Percentiles rank a stretch among this genome's conserved stretches.
phyloP scores from a whole-genome alignment of 2,888 invertebrate genomes.

The Mimumesa dahlbomi region DNA sequence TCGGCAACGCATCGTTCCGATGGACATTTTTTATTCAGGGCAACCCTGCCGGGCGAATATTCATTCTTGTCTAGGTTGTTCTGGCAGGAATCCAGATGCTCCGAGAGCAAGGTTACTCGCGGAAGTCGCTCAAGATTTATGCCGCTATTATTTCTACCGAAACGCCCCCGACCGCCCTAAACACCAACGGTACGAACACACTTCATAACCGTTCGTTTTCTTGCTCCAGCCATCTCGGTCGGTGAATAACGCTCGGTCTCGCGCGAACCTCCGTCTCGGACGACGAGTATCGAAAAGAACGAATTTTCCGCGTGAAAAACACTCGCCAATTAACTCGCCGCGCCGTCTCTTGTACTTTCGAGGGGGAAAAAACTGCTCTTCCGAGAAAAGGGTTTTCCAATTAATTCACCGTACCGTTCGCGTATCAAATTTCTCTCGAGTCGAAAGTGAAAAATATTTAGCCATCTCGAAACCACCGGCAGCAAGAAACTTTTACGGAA shows the following conservation, averaged over 20 bases:
- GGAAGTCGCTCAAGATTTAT: slow-evolving; percentile 68
- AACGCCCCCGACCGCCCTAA: slow-evolving; percentile 38
- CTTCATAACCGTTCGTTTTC: slow-evolving; percentile 49
- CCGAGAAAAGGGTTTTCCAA: no score
- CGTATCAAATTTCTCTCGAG: no score
- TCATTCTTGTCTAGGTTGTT: slow-evolving; percentile 58
- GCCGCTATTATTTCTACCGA: slow-evolving; percentile 67
- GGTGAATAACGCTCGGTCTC: slow-evolving; percentile 36
- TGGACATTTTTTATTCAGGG: slow-evolving; percentile 47
- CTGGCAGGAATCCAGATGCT: slow-evolving; percentile 71
- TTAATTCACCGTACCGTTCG: no score
- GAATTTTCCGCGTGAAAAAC: slow-evolving; percentile 6
- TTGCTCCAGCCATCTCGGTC: slow-evolving; percentile 19
- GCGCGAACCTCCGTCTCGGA: background rate
- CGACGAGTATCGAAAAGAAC: background rate
- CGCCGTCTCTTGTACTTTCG: no score
- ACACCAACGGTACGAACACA: slow-evolving; percentile 49
- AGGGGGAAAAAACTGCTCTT: no score
- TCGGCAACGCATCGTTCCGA: no score
- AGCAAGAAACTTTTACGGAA: no score
- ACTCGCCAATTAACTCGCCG: no score
- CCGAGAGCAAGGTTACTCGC: slow-evolving; percentile 54
- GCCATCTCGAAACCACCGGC: no score
- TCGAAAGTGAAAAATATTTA: no score
- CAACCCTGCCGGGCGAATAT: slow-evolving; percentile 45